Conservation (phyloP, 1,140 invertebrate species). For the Drosophila pruinosa region DNA sequence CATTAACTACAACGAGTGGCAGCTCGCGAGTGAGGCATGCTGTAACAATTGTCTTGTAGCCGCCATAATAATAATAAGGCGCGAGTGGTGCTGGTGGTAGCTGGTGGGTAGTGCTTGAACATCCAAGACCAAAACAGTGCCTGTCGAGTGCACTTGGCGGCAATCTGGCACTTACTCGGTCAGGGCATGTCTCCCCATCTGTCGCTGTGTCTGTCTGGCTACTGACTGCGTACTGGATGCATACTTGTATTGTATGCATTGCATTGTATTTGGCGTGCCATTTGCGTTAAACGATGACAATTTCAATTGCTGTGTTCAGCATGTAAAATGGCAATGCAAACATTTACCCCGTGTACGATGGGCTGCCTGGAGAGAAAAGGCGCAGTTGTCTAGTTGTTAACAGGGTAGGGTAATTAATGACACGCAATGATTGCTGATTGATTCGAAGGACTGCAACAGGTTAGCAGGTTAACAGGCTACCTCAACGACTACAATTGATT, state of each 20-base stretch:
- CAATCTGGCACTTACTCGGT: slow-evolving; percentile 22
- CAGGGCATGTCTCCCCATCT: slow-evolving; percentile 9
- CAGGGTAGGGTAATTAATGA: slow-evolving; percentile 32
- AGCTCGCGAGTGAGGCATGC: background rate
- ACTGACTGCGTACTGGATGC: slow-evolving; percentile 20
- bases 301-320: slow-evolving; percentile 53
- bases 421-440: slow-evolving; percentile 39
- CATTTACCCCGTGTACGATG: background rate
- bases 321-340: slow-evolving; percentile 40
- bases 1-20: slow-evolving; percentile 10
- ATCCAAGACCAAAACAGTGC: slow-evolving; percentile 16
- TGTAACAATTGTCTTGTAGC: slow-evolving; percentile 40
- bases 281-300: slow-evolving; percentile 63
- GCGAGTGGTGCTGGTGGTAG: background rate
- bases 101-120: background rate
- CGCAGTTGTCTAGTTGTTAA: slow-evolving; percentile 34
- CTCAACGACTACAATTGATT: slow-evolving; percentile 43
- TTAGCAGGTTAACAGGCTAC: background rate
- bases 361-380: background rate
- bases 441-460: slow-evolving; percentile 29
- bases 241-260: slow-evolving; percentile 43
- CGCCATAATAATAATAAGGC: slow-evolving; percentile 19
- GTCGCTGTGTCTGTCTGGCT: background rate
- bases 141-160: slow-evolving; percentile 16
- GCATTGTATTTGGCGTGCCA: slow-evolving; percentile 47